Evolutionary conservation across 2,113 vertebrate genomes (phyloP).

Genomic region (Puma concolor): DNA sequence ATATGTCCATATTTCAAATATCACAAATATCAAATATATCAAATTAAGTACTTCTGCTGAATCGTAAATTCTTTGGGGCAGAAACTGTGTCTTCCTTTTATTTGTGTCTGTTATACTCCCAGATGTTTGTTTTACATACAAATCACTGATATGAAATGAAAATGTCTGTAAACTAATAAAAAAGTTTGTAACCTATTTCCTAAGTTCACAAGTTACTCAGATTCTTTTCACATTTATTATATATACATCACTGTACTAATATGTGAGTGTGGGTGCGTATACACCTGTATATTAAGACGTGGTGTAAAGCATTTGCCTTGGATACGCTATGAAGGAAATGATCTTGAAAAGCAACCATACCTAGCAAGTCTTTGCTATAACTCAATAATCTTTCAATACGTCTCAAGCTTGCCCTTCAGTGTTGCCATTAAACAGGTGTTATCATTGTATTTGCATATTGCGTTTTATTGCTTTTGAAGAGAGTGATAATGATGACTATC

Average conservation of each 20-base stretch:
- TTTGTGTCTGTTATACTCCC: not conserved
- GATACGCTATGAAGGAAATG: not conserved
- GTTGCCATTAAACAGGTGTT: not conserved
- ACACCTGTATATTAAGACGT: not conserved
- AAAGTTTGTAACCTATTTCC: not conserved
- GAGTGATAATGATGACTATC: not conserved
- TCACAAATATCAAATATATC: not conserved
- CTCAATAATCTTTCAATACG: not conserved
- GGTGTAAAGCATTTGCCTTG: not conserved
- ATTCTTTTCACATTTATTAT: not conserved
- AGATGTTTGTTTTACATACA: not conserved
- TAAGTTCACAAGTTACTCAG: not conserved
- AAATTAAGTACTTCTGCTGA: not conserved
- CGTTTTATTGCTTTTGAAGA: not conserved
- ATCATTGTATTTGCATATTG: not conserved
- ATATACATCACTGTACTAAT: not conserved
- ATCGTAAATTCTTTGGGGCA: not conserved
- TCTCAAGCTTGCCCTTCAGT: not conserved
- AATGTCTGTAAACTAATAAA: not conserved
- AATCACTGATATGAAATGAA: constrained; percentile 24
- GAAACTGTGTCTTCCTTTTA: not conserved
- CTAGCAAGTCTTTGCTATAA: not conserved
- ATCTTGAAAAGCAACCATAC: not conserved
- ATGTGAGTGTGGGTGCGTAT: not conserved
- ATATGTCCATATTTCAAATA: not conserved